Percentiles rank a stretch among this genome's conserved stretches.
These are phyloP conservation scores for Fregetta grallaria DNA, from an alignment of 2,113 vertebrate genomes.

Conservation along the genomic window DNA sequence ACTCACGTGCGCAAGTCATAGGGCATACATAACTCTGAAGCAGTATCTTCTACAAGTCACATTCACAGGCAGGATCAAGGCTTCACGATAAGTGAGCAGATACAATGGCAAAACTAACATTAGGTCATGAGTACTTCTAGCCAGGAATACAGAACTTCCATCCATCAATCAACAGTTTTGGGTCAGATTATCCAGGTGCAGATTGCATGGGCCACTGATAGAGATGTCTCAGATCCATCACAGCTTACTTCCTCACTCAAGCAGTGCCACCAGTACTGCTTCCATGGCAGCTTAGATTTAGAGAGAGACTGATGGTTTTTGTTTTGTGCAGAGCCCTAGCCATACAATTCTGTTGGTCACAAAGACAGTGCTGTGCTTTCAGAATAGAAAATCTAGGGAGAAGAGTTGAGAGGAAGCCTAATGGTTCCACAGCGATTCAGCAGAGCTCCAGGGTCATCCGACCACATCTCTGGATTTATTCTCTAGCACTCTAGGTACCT, in stretches of 20 bases:
- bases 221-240: neutral
- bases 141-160: neutral
- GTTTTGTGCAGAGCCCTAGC: neutral
- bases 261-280: neutral
- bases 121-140: neutral
- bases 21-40: neutral
- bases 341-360: neutral
- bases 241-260: neutral
- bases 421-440: neutral
- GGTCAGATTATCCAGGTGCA: neutral
- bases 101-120: neutral
- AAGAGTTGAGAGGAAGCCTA: neutral
- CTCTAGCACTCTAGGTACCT: neutral
- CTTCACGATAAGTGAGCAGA: neutral
- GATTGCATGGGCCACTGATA: neutral
- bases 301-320: neutral
- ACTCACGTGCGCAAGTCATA: rapidly evolving
- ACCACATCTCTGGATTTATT: neutral
- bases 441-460: neutral
- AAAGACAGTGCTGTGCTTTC: neutral
- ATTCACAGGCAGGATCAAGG: neutral
- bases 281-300: neutral
- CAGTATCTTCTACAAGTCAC: neutral
- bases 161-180: neutral
- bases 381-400: neutral